Conservation (phyloP, 2,797 vertebrate species). For the Phataginus tetradactyla region DNA sequence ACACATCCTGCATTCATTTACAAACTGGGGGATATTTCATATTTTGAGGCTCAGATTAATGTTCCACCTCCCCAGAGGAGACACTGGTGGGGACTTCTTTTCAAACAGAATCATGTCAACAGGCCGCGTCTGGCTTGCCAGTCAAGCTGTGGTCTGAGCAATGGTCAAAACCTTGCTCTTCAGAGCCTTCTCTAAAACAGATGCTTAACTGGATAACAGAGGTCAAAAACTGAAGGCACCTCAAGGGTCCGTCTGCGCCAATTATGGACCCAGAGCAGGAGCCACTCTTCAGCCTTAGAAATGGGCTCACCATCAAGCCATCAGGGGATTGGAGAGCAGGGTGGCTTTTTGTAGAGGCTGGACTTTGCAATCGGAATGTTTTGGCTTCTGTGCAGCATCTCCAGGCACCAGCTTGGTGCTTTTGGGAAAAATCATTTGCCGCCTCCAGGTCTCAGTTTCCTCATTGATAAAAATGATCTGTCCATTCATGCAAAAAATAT, state of each 20-base stretch:
- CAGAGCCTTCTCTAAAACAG: background rate
- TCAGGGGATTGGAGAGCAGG: accelerated
- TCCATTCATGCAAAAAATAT: background rate
- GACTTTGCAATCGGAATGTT: background rate
- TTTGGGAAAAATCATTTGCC: conserved; percentile 12
- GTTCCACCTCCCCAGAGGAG: conserved; percentile 34
- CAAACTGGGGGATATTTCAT: conserved; percentile 60
- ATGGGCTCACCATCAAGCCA: background rate
- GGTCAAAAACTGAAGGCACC: background rate
- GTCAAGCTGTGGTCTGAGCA: background rate
- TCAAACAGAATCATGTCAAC: background rate
- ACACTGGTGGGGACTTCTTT: background rate
- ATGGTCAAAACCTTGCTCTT: background rate
- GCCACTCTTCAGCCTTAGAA: background rate
- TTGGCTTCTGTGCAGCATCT: background rate
- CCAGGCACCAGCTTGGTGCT: background rate
- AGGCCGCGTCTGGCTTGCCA: background rate
- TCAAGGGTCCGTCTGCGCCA: background rate
- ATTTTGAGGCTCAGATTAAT: conserved; percentile 67
- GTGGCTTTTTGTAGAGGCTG: background rate
- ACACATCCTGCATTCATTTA: conserved; percentile 63
- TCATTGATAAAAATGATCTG: background rate
- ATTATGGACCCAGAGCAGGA: background rate
- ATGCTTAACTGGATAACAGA: background rate
- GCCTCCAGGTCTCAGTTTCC: background rate